These are phyloP conservation scores for Gymnobelideus leadbeateri DNA, from an alignment of 2,113 vertebrate species.

Conservation along the genomic window DNA sequence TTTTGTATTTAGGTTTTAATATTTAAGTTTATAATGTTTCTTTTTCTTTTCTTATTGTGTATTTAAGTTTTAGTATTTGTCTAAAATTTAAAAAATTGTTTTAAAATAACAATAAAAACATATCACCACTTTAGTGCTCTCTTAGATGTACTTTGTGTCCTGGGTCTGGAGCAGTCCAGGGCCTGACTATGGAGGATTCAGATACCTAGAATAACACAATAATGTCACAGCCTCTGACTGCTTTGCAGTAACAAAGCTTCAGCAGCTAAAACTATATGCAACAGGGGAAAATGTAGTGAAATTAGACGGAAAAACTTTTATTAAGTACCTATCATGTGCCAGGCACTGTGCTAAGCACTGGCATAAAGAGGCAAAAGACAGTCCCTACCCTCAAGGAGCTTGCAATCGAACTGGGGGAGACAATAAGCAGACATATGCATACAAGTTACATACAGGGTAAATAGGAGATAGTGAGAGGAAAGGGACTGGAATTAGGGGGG, in stretches of 20 bases:
- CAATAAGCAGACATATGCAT: not conserved
- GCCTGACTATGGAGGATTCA: not conserved
- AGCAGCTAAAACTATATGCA: not conserved
- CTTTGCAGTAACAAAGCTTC: not conserved
- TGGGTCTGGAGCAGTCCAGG: not conserved
- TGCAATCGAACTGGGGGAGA: not conserved
- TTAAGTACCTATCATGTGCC: not conserved
- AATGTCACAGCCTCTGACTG: not conserved
- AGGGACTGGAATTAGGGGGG: not conserved
- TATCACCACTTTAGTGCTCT: not conserved
- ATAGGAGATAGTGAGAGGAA: not conserved
- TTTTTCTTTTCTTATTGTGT: too few relatives aligned
- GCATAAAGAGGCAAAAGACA: not conserved
- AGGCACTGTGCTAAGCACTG: not conserved
- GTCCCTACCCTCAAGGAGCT: not conserved
- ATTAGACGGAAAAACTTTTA: not conserved
- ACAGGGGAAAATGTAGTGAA: not conserved
- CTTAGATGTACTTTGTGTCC: not conserved
- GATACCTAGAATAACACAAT: not conserved
- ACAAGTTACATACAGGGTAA: not conserved
- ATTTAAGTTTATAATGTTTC: too few relatives aligned
- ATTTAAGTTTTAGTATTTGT: too few relatives aligned
- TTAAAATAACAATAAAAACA: too few relatives aligned
- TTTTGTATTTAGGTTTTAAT: too few relatives aligned
- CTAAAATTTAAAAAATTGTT: too few relatives aligned